Evolutionary conservation across 2,888 invertebrate species (phyloP).

Genomic region (Rhagium mordax): DNA sequence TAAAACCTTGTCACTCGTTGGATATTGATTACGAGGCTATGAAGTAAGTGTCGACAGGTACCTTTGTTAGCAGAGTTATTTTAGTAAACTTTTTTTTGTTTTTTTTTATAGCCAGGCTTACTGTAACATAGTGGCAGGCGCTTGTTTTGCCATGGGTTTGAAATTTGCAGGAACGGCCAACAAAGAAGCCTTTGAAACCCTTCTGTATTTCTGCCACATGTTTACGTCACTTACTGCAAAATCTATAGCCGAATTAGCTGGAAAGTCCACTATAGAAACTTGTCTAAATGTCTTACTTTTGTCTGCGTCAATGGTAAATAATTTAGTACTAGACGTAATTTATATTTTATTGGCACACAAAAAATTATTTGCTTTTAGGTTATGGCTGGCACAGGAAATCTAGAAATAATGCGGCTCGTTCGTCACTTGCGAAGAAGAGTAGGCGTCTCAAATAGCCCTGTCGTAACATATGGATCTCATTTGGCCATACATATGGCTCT

Average conservation of each 20-base stretch:
- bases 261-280: slow-evolving; percentile 91
- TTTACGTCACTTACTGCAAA: slow-evolving; percentile 80
- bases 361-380: slow-evolving; percentile 72
- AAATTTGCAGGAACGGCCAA: slow-evolving; percentile 95
- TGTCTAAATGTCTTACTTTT: slow-evolving; percentile 88
- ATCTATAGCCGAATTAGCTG: slow-evolving; percentile 88
- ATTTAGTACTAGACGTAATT: too few species aligned
- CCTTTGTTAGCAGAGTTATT: too few species aligned
- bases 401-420: slow-evolving; percentile 86
- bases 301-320: slow-evolving; percentile 82
- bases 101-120: slow-evolving; percentile 86
- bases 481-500: slow-evolving; percentile 96
- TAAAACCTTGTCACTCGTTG: slow-evolving; percentile 77
- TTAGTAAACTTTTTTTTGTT: slow-evolving; percentile 30
- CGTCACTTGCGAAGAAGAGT: slow-evolving; percentile 88
- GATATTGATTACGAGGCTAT: slow-evolving; percentile 93
- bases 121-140: slow-evolving; percentile 96
- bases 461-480: slow-evolving; percentile 92
- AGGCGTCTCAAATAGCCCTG: slow-evolving; percentile 78
- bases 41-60: slow-evolving; percentile 83
- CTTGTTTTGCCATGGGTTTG: slow-evolving; percentile 93
- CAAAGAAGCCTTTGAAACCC: slow-evolving; percentile 83
- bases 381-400: slow-evolving; percentile 96
- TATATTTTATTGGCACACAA: not conserved
- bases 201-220: slow-evolving; percentile 82